phyloP scores from a whole-genome alignment of 2,797 vertebrate species.

The Aplochiton taeniatus region DNA sequence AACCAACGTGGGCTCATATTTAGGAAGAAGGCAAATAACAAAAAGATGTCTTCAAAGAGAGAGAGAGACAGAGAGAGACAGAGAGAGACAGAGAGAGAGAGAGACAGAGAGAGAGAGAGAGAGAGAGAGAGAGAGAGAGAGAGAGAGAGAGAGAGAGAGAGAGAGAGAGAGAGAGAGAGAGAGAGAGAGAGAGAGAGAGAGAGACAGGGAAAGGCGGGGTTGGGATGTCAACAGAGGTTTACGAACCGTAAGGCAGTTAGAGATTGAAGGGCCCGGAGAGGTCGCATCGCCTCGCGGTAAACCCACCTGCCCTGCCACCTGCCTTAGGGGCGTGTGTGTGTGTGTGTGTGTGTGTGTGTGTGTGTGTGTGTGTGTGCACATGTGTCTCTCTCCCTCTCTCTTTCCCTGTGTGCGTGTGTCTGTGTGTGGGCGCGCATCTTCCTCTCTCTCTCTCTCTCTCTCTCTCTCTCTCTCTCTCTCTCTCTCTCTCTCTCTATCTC shows the following conservation, averaged over 20 bases:
- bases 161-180: too few relatives aligned
- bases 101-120: too few relatives aligned
- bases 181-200: slow-evolving; percentile 13
- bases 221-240: slow-evolving; percentile 37
- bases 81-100: too few relatives aligned
- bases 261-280: slow-evolving; percentile 44
- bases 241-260: slow-evolving; percentile 40
- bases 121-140: too few relatives aligned
- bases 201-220: neutral
- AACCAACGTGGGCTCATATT: slow-evolving; percentile 35
- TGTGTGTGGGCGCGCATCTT: neutral
- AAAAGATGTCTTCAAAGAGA: slow-evolving; percentile 50
- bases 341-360: slow-evolving; percentile 12
- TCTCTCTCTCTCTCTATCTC: neutral
- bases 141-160: too few relatives aligned
- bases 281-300: neutral
- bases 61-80: too few relatives aligned
- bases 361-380: slow-evolving; percentile 3
- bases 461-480: neutral
- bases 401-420: neutral
- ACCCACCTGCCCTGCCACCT: too few relatives aligned
- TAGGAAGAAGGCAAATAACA: slow-evolving; percentile 42
- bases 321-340: neutral
- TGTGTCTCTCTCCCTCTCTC: neutral
- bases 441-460: neutral